Evolutionary conservation across 2,113 vertebrate species (phyloP).

Genomic region (Bubo blakistoni): DNA sequence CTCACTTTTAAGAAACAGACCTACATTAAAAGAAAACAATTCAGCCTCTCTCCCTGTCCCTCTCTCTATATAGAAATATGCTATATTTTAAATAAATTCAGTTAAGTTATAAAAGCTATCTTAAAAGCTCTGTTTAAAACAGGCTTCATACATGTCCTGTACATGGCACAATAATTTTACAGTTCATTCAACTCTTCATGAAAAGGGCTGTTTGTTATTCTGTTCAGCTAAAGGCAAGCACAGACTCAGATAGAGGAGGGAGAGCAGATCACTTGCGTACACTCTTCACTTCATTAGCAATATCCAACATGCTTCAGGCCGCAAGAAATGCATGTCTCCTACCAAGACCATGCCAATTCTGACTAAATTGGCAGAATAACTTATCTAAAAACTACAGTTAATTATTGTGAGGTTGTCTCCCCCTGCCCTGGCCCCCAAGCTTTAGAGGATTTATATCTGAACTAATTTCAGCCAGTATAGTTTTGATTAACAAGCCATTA

Average conservation of each 20-base stretch:
- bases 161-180: background rate
- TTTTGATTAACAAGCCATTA: background rate
- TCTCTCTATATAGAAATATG: background rate
- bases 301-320: background rate
- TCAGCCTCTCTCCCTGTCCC: background rate
- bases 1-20: constrained; percentile 1
- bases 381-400: background rate
- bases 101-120: background rate
- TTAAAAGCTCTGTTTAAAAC: constrained; percentile 1
- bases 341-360: background rate
- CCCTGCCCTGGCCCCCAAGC: accelerated
- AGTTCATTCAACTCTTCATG: background rate
- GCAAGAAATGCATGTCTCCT: background rate
- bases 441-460: background rate
- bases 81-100: background rate
- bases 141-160: background rate
- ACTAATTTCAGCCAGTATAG: background rate
- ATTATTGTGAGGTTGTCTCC: background rate
- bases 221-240: background rate
- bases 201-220: background rate
- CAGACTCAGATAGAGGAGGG: too few relatives aligned
- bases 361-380: background rate
- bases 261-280: background rate
- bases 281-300: background rate
- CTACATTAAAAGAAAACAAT: background rate